phyloP scores from a whole-genome alignment of 2,888 invertebrate genomes.

The Craniophora ligustri region DNA sequence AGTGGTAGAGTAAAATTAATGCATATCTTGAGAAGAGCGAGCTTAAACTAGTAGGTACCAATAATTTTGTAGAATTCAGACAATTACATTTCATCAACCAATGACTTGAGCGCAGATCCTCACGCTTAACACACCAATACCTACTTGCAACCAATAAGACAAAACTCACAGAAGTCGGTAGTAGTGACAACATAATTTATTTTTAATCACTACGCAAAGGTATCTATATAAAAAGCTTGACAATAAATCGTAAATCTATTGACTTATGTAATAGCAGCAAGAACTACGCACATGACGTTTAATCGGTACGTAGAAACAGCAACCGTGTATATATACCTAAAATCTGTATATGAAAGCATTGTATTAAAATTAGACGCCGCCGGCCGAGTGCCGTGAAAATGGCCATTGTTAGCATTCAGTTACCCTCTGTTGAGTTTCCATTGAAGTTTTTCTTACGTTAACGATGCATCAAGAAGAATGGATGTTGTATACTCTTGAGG shows the following conservation, averaged over 20 bases:
- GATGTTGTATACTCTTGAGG: not conserved
- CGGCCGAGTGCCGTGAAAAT: constrained; percentile 21
- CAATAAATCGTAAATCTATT: constrained; percentile 10
- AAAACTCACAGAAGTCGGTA: too few relatives aligned
- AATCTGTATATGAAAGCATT: constrained; percentile 37
- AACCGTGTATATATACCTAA: constrained; percentile 30
- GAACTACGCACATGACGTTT: constrained; percentile 9
- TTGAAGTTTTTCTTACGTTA: constrained; percentile 15
- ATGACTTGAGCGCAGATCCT: too few relatives aligned
- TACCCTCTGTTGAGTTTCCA: not conserved
- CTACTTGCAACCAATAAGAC: too few relatives aligned
- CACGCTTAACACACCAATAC: too few relatives aligned
- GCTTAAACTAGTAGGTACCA: too few relatives aligned
- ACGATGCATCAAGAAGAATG: not conserved
- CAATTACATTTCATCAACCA: too few relatives aligned
- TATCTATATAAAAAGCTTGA: not conserved
- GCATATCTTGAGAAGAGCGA: too few relatives aligned
- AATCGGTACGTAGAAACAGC: constrained; percentile 7
- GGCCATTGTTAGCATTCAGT: constrained; percentile 36
- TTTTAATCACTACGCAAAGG: constrained; percentile 1
- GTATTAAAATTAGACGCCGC: constrained; percentile 34
- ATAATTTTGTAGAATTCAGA: too few relatives aligned
- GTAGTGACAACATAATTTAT: not conserved
- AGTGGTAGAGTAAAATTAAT: too few relatives aligned
- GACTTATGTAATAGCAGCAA: constrained; percentile 8